phyloP scores from a whole-genome alignment of 23 tunicate species.

The Pegea sp. region DNA sequence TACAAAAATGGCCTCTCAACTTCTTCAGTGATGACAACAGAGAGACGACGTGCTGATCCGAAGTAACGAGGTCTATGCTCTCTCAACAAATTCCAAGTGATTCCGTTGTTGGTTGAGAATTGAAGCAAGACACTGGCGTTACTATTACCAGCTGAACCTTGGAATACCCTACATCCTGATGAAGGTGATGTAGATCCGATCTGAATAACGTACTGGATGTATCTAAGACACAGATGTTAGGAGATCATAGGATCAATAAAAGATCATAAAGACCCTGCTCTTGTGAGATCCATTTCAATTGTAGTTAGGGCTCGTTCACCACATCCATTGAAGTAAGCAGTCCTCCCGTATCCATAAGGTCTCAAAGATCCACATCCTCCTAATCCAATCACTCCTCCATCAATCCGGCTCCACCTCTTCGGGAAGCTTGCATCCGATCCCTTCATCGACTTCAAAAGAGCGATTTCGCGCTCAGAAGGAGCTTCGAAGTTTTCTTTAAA shows the following conservation, averaged over 20 bases:
- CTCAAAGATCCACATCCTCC: slow-evolving; percentile 69
- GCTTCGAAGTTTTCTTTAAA: slow-evolving; percentile 44
- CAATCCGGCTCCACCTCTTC: slow-evolving; percentile 16
- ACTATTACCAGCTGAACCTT: slow-evolving; percentile 10
- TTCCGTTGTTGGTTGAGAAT: slow-evolving; percentile 49
- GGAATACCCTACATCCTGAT: slow-evolving; percentile 19
- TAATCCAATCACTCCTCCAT: slow-evolving; percentile 38
- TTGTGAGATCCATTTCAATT: slow-evolving; percentile 47
- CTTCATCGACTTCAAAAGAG: background rate
- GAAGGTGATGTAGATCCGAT: slow-evolving; percentile 24
- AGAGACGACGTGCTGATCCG: slow-evolving; percentile 23
- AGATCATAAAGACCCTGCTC: too few species aligned
- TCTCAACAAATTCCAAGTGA: slow-evolving; percentile 51
- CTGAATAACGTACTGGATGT: slow-evolving; percentile 66
- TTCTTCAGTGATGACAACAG: background rate
- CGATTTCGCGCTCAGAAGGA: background rate
- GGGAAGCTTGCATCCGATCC: background rate
- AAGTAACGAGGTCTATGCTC: slow-evolving; percentile 42
- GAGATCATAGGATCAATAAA: too few species aligned
- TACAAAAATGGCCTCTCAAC: background rate
- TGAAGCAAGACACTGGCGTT: slow-evolving; percentile 28
- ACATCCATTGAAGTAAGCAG: slow-evolving; percentile 42
- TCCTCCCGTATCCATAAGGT: slow-evolving; percentile 49
- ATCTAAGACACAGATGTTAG: slow-evolving; percentile 29
- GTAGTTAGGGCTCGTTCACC: slow-evolving; percentile 38